Evolutionary conservation across 2,888 invertebrate genomes (phyloP).

Genomic region (Lithophane ornitopus): DNA sequence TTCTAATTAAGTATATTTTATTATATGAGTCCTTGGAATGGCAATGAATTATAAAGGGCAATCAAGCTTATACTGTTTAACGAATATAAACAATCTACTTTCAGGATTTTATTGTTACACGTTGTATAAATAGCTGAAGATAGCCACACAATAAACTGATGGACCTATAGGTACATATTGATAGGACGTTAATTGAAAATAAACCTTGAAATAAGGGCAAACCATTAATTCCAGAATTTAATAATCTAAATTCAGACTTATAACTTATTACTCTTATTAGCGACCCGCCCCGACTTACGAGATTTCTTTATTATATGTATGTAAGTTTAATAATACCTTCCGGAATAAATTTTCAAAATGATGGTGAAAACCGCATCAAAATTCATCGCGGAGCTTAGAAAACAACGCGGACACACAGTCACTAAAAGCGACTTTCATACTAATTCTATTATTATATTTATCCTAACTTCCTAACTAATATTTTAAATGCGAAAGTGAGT

Average conservation of each 20-base stretch:
- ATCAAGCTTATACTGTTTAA: neutral
- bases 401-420: neutral
- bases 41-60: neutral
- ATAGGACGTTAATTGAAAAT: neutral
- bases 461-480: too few relatives aligned
- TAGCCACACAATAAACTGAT: slow-evolving; percentile 7
- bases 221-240: neutral
- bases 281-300: too few relatives aligned
- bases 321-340: neutral
- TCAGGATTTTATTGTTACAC: neutral
- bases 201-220: neutral
- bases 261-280: neutral
- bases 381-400: neutral
- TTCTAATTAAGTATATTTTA: neutral
- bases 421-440: neutral
- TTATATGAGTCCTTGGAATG: slow-evolving; percentile 12
- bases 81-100: neutral
- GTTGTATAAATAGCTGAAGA: slow-evolving; percentile 2
- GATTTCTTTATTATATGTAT: too few relatives aligned
- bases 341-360: neutral
- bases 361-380: neutral
- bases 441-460: too few relatives aligned
- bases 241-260: neutral
- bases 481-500: too few relatives aligned
- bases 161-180: neutral